A percentile compares a stretch with the other conserved stretches of the same genome.
These are phyloP conservation scores for Phalanger gymnotis DNA, from an alignment of 2,797 vertebrate genomes.

Conservation along the genomic window DNA sequence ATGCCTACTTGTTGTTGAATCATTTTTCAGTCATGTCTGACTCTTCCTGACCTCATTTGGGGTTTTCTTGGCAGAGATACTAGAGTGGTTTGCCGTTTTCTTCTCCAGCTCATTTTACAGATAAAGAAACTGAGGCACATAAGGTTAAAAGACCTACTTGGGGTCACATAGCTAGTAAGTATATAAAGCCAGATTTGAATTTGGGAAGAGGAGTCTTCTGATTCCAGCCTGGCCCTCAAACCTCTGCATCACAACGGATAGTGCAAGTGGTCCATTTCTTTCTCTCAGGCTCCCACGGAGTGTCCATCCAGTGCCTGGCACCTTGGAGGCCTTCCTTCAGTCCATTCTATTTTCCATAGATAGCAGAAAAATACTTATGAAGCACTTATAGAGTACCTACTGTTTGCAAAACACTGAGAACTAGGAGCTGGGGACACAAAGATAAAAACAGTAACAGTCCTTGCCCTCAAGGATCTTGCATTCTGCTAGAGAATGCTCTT, in stretches of 20 bases:
- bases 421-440: not conserved
- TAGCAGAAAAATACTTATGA: not conserved
- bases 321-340: not conserved
- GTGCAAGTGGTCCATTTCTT: not conserved
- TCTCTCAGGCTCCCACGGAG: not conserved
- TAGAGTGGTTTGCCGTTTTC: not conserved
- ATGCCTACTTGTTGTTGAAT: not conserved
- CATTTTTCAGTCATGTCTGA: not conserved
- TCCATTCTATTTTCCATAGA: not conserved
- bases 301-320: not conserved
- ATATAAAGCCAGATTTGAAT: too few species aligned
- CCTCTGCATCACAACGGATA: too few species aligned
- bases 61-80: not conserved
- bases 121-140: not conserved
- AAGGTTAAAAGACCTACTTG: not conserved
- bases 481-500: not conserved
- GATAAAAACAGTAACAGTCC: not conserved
- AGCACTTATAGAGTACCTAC: not conserved
- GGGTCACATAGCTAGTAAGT: too few species aligned
- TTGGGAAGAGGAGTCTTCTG: too few species aligned
- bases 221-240: too few species aligned
- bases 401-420: not conserved
- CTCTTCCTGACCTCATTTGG: not conserved
- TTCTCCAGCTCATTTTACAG: not conserved
- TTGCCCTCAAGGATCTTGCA: not conserved